Evolutionary conservation across 2,113 vertebrate species (phyloP).

Genomic region (Hymenochirus boettgeri): DNA sequence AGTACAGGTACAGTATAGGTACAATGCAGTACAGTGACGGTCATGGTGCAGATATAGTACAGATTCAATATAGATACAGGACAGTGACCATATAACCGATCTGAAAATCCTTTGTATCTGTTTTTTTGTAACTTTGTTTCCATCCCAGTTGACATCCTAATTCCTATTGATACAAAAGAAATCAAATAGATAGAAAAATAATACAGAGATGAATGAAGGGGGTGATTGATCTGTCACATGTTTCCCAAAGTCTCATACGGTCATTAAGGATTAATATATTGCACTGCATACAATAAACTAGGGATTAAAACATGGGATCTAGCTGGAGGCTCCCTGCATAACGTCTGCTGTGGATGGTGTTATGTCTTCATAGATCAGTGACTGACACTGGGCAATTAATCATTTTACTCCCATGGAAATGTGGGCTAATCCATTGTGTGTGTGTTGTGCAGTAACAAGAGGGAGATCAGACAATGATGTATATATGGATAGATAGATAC

Average conservation of each 20-base stretch:
- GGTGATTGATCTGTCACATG: constrained; percentile 69
- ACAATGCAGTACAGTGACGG: too few relatives aligned
- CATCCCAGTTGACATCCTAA: too few relatives aligned
- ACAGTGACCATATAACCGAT: too few relatives aligned
- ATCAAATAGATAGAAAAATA: too few relatives aligned
- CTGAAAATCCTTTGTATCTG: too few relatives aligned
- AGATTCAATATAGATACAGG: too few relatives aligned
- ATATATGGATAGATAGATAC: too few relatives aligned
- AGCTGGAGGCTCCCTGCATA: constrained; percentile 73
- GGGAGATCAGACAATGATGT: constrained; percentile 57
- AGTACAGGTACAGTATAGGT: too few relatives aligned
- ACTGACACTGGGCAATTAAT: constrained; percentile 83
- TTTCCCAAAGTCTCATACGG: constrained; percentile 61
- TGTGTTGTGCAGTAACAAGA: constrained; percentile 72
- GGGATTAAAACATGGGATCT: constrained; percentile 73
- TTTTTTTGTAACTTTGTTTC: too few relatives aligned
- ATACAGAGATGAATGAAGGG: too few relatives aligned
- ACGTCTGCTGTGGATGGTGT: constrained; percentile 72
- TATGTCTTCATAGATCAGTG: constrained; percentile 78
- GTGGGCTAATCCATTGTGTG: constrained; percentile 71
- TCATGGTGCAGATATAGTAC: too few relatives aligned
- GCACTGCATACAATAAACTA: constrained; percentile 69
- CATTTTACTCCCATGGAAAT: constrained; percentile 79
- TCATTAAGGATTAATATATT: constrained; percentile 70
- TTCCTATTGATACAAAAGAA: too few relatives aligned